These are phyloP conservation scores for Onthophagus taurus DNA, from an alignment of 1,140 invertebrate genomes.

Conservation along the genomic window DNA sequence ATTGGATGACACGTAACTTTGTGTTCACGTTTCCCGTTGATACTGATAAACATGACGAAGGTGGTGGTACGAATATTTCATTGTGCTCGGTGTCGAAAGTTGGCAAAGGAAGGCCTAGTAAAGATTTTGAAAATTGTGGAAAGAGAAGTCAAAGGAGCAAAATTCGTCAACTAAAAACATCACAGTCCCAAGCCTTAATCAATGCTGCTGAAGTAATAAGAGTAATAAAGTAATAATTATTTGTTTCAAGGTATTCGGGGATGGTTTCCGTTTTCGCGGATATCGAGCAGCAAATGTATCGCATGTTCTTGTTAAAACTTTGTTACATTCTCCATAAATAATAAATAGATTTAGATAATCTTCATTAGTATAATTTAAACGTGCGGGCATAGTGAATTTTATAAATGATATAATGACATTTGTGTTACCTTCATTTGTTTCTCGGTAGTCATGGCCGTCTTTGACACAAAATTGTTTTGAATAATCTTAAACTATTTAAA, in stretches of 20 bases:
- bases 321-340: neutral
- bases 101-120: neutral
- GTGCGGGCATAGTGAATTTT: too few relatives aligned
- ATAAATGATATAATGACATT: too few relatives aligned
- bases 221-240: neutral
- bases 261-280: too few relatives aligned
- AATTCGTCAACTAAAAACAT: neutral
- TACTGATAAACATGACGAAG: neutral
- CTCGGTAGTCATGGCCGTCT: too few relatives aligned
- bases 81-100: neutral
- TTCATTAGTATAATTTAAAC: neutral
- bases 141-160: neutral
- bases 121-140: slow-evolving; percentile 1
- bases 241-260: too few relatives aligned
- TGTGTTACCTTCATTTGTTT: too few relatives aligned
- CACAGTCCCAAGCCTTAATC: neutral
- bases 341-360: neutral
- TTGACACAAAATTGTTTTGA: too few relatives aligned
- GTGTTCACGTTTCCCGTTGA: neutral
- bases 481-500: too few relatives aligned
- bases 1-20: neutral
- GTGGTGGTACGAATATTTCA: neutral
- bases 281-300: too few relatives aligned
- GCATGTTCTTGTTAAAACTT: too few relatives aligned
- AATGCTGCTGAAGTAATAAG: neutral